These are phyloP conservation scores for Phallusia fumigata DNA, from an alignment of 23 tunicate species.

Conservation along the genomic window DNA sequence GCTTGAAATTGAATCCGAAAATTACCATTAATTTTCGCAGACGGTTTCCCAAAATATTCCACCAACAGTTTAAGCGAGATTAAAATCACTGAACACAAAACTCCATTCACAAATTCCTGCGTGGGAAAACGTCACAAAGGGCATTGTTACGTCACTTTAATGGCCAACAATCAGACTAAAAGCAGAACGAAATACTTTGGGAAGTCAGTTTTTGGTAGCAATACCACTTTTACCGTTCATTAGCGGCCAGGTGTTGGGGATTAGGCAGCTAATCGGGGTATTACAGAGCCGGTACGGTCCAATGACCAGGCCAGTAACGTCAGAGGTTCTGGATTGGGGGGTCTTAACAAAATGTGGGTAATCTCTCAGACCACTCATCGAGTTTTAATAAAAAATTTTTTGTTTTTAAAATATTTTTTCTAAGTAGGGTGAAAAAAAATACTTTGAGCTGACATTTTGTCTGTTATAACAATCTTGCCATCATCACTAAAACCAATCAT, in stretches of 20 bases:
- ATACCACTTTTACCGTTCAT: neutral
- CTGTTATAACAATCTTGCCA: too few relatives aligned
- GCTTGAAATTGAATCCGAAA: neutral
- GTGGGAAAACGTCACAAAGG: neutral
- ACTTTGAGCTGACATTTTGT: too few relatives aligned
- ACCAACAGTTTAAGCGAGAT: neutral
- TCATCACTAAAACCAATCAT: too few relatives aligned
- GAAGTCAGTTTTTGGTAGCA: neutral
- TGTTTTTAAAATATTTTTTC: too few relatives aligned
- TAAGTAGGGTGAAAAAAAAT: too few relatives aligned
- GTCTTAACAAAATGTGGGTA: neutral
- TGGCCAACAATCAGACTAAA: neutral
- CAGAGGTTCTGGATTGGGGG: neutral
- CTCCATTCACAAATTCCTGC: neutral
- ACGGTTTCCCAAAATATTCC: neutral
- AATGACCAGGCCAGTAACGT: neutral
- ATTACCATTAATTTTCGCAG: neutral
- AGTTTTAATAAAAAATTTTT: too few relatives aligned
- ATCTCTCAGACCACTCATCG: neutral
- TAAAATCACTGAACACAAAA: neutral
- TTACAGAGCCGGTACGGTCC: slow-evolving; percentile 2
- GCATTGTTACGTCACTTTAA: neutral
- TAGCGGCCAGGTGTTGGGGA: neutral
- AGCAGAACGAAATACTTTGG: neutral
- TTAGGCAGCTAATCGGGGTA: neutral